Conservation (phyloP, 2,888 invertebrate genomes). For the Mamestra brassicae region DNA sequence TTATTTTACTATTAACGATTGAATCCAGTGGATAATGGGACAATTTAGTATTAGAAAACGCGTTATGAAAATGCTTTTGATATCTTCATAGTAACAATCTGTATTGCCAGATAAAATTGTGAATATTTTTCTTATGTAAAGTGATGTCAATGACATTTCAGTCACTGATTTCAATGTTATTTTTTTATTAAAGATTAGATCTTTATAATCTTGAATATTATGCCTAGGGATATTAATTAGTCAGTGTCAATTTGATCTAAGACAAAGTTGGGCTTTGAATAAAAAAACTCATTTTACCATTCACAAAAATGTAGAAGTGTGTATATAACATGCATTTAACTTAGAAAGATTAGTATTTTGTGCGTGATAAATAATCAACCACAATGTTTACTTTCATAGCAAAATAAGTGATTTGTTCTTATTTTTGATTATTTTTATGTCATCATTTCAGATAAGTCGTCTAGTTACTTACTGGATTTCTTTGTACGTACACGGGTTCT, state of each 20-base stretch:
- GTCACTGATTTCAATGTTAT: slow-evolving; percentile 88
- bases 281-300: slow-evolving; percentile 79
- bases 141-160: slow-evolving; percentile 89
- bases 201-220: slow-evolving; percentile 86
- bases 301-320: slow-evolving; percentile 83
- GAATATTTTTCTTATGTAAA: slow-evolving; percentile 90
- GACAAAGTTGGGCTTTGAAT: slow-evolving; percentile 79
- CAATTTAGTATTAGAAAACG: slow-evolving; percentile 86
- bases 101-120: slow-evolving; percentile 91
- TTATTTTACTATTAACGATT: slow-evolving; percentile 87
- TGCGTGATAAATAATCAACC: slow-evolving; percentile 83
- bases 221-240: slow-evolving; percentile 84
- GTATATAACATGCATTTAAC: slow-evolving; percentile 90
- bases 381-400: slow-evolving; percentile 86
- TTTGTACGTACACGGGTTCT: slow-evolving; percentile 88
- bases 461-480: slow-evolving; percentile 86
- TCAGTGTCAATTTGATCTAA: slow-evolving; percentile 81
- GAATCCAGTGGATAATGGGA: slow-evolving; percentile 88
- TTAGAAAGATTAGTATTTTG: slow-evolving; percentile 85
- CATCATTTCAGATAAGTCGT: slow-evolving; percentile 85
- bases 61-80: slow-evolving; percentile 85
- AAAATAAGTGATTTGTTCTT: slow-evolving; percentile 86
- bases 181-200: slow-evolving; percentile 89
- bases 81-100: slow-evolving; percentile 88
- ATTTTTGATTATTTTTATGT: slow-evolving; percentile 84